Evolutionary conservation across 2,797 vertebrate genomes (phyloP), one percentile per base, ranked within the genome.

Genomic region (Trematomus bernacchii): DNA sequence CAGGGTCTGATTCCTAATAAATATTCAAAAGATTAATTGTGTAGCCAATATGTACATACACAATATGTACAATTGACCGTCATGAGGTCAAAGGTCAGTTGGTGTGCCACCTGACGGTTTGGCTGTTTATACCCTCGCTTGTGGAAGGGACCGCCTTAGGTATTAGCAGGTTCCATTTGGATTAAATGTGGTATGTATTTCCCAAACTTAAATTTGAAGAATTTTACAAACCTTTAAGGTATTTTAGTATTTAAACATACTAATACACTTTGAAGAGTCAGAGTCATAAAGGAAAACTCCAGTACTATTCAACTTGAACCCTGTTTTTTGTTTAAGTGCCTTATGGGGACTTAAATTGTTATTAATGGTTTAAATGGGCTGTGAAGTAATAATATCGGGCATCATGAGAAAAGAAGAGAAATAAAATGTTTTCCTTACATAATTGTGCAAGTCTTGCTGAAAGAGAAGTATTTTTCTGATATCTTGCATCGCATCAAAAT

Each of bases 31-130:
- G 51, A 80, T 77, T 70, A 21, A 77, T 71, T 61, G 71, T 13
- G 52, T 77, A 67, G 1, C 2, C 67, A 50, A 65, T 76, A 62
- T 53, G 44, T 76, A 80, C 73, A 70, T 47, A 76, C 47, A 47
- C 50, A 82, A 71, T 78, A 76, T 76, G 64, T 79, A 78, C 71
- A 79, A 73, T 83, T 63, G 44, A 47, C 58, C 67, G 47, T 72
- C 37, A 2, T 69, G 85, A 89, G 83, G 87, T 89, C 76, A 81
- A 85, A 84, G 74, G 72, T 80, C 82, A 76, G 70, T 74, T 55
- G 68, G 76, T 82, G 57, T 72, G 53, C 16, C 64, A 68, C 71
- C 79, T 84, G 74, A 54, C 85, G 63, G 67, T 27, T 69, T 48
- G 51, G 52, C 63, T 61, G 64, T 63, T 85, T 46, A 60, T 51